Percentiles rank a stretch among this genome's conserved stretches.
These are phyloP conservation scores for Oscheius sp. DNA, from an alignment of 1,140 invertebrate species.

Conservation along the genomic window DNA sequence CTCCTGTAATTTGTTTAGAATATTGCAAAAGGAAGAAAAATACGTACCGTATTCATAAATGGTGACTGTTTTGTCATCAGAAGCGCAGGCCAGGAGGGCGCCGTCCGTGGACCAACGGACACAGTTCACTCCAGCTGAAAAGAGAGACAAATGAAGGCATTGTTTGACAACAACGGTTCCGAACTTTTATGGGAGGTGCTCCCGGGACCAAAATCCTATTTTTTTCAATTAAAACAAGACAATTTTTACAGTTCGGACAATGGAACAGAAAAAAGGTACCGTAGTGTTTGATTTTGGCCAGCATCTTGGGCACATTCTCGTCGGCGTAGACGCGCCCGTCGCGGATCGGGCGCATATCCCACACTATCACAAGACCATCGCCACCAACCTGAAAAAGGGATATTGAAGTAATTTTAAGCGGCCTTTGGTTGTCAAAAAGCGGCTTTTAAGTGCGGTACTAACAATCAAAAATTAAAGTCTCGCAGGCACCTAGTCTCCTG, in stretches of 20 bases:
- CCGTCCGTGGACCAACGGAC: conserved; percentile 37
- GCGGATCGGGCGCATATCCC: conserved; percentile 18
- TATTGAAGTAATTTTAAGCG: too few species aligned
- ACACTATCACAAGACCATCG: conserved; percentile 30
- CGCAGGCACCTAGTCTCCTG: too few species aligned
- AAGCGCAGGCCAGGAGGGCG: conserved; percentile 9
- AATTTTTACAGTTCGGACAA: too few species aligned
- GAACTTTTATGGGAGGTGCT: too few species aligned
- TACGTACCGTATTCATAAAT: conserved; percentile 35
- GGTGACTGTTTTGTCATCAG: conserved; percentile 28
- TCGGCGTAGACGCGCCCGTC: background rate
- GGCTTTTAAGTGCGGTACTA: too few species aligned
- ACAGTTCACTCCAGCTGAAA: conserved; percentile 36
- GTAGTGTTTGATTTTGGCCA: conserved; percentile 7
- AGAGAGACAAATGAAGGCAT: too few species aligned
- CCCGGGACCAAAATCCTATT: too few species aligned
- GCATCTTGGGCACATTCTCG: conserved; percentile 6
- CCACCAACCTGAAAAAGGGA: conserved; percentile 8
- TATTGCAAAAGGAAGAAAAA: background rate
- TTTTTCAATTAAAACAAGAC: background rate
- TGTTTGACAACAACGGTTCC: too few species aligned
- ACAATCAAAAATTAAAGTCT: too few species aligned
- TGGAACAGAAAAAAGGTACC: conserved; percentile 12
- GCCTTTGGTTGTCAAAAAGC: too few species aligned
- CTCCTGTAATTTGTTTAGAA: conserved; percentile 5